Evolutionary conservation across 2,888 invertebrate species (phyloP).

Genomic region (Penaeus monodon): DNA sequence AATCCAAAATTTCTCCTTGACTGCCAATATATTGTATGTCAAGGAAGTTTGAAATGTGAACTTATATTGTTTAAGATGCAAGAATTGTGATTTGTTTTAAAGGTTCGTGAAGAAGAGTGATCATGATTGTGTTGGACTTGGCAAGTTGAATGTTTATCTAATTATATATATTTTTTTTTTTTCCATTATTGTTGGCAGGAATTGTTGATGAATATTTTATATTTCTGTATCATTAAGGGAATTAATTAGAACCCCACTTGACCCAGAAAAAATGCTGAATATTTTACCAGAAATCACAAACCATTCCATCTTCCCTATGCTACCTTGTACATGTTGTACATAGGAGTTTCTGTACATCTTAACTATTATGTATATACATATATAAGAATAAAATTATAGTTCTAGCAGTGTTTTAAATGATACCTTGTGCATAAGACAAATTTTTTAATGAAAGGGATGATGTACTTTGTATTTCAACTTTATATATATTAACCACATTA

Average conservation of each 20-base stretch:
- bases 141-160: too few species aligned
- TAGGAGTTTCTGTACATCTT: conserved; percentile 59
- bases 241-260: neutral
- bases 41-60: too few species aligned
- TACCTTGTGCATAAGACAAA: neutral
- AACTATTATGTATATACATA: conserved; percentile 49
- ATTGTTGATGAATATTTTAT: neutral
- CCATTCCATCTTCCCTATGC: conserved; percentile 53
- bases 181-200: too few species aligned
- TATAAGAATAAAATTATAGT: conserved; percentile 56
- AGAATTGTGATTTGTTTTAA: too few species aligned
- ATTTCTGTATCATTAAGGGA: neutral
- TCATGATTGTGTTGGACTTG: too few species aligned
- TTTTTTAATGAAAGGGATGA: neutral
- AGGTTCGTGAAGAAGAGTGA: too few species aligned
- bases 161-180: too few species aligned
- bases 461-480: neutral
- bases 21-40: too few species aligned
- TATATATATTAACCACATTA: too few species aligned
- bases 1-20: too few species aligned
- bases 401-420: conserved; percentile 18
- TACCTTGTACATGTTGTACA: conserved; percentile 59
- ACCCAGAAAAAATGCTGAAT: conserved; percentile 24
- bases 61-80: too few species aligned
- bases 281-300: conserved; percentile 30